These are phyloP conservation scores for Diacarnus erythraeanus DNA, from an alignment of 37 sponge, comb jelly and placozoan genomes.

Conservation along the genomic window DNA sequence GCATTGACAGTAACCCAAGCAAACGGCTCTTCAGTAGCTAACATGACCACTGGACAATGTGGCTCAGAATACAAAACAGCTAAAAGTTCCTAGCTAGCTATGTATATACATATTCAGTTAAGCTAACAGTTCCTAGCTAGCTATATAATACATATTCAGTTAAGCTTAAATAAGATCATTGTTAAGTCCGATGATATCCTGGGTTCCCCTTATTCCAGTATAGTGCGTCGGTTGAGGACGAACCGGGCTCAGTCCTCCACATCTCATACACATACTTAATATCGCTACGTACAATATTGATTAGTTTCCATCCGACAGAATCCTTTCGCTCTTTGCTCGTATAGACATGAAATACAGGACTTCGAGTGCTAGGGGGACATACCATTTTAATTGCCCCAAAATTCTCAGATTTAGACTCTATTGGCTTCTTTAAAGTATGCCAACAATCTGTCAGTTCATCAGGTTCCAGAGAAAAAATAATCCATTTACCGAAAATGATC, in stretches of 20 bases:
- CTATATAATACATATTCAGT: no score
- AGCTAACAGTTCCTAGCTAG: no score
- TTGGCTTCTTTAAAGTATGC: neutral
- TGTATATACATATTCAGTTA: no score
- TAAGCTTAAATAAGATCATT: no score
- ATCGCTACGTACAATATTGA: conserved; percentile 33
- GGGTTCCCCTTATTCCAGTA: conserved; percentile 10
- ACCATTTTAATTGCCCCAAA: conserved; percentile 1
- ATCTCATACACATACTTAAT: conserved; percentile 42
- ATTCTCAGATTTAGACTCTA: neutral
- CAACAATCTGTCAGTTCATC: neutral
- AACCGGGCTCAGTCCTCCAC: conserved; percentile 38
- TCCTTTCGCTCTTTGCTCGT: conserved; percentile 43
- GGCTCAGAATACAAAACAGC: no score
- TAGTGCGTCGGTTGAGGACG: neutral
- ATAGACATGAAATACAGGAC: conserved; percentile 51
- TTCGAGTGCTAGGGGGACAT: neutral
- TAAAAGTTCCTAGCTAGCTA: no score
- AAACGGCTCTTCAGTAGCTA: no score
- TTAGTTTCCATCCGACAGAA: conserved; percentile 37
- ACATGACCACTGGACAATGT: no score
- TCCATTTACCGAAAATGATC: neutral
- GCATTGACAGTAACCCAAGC: no score
- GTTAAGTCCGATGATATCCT: no score
- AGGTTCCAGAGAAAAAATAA: neutral